Percentiles rank a stretch among this genome's conserved stretches.
Evolutionary conservation across 2,113 vertebrate species (phyloP).

Genomic region (Bubo blakistoni): DNA sequence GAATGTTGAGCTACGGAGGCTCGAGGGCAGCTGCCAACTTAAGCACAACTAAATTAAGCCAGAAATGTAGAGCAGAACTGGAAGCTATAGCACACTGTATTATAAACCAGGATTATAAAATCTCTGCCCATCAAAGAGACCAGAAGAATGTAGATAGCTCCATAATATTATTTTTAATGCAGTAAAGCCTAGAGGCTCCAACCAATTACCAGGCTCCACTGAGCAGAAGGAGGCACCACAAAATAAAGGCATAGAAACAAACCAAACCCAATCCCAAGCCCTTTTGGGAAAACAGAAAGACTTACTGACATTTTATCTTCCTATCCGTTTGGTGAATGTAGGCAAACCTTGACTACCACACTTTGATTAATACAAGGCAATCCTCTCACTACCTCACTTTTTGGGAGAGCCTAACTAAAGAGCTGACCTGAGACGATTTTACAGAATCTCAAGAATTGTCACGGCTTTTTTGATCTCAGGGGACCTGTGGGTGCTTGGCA

Average conservation of each 20-base stretch:
- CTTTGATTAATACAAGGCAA: background rate
- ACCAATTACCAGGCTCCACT: background rate
- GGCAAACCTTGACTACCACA: background rate
- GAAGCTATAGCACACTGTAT: background rate
- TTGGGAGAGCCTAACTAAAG: background rate
- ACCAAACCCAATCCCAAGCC: background rate
- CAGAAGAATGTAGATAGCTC: background rate
- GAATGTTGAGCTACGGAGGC: background rate
- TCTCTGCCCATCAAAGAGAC: background rate
- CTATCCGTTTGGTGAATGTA: background rate
- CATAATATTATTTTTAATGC: conserved; percentile 1
- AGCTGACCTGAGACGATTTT: background rate
- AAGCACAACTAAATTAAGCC: conserved; percentile 40
- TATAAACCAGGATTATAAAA: conserved; percentile 22
- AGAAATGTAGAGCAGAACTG: background rate
- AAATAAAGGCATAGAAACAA: background rate
- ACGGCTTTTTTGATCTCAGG: background rate
- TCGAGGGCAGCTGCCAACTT: conserved; percentile 33
- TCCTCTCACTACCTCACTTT: background rate
- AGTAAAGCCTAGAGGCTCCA: background rate
- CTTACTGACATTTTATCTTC: background rate
- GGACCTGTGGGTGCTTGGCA: background rate
- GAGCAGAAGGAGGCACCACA: background rate
- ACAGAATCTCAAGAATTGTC: background rate
- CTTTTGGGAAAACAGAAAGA: background rate